Evolutionary conservation across 2,888 invertebrate genomes (phyloP), one percentile per base, ranked within the genome.

Genomic region (Trichogramma dendrolimi): DNA sequence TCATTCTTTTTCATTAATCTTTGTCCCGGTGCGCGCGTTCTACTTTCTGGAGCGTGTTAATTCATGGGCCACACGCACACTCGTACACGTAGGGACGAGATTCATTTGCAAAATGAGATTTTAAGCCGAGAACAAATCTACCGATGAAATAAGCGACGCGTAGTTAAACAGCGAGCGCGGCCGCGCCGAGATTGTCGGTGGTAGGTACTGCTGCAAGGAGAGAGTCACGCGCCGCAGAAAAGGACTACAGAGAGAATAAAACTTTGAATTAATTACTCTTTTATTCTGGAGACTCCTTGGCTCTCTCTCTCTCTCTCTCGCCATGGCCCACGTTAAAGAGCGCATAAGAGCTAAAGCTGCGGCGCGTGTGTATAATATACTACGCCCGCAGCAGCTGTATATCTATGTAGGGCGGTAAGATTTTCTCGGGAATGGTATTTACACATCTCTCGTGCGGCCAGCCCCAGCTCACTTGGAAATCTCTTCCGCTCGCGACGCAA

Each of bases 141-240:
- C 4, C 67, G 53, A 69, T 70, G 70, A 71, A 72, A 73, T 71
- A 72, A 73, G 70, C 70, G 66, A 67, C 59, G 65, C 62, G 61
- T 60, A 52, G 54, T 39, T 43, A 27, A 49, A 11, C 10, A 48
- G 27, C 27, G 27, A 27, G 27, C 27, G 51, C n/a, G n/a, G 55
- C 39, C 40, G n/a, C 39, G 27, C 5, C 50, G 57, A 11, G 14
- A 10, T n/a, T 48, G 48, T 6, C n/a, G n/a, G 48, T 14, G 5
- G 48, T 48, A 3, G 14, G 10, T 11, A 27, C 11, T 43, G n/a
- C 39, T 27, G 14, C 41, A 5, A n/a, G 39, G 52, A 56, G 61
- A 56, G 39, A 55, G 56, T 48, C 43, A 50, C 47, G 40, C 49
- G 49, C 57, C 44, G 48, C 50, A 56, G 49, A 42, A 46, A 60